Evolutionary conservation across 92 coral and sea anemone species (phyloP).

Genomic region (Ricordea florida): DNA sequence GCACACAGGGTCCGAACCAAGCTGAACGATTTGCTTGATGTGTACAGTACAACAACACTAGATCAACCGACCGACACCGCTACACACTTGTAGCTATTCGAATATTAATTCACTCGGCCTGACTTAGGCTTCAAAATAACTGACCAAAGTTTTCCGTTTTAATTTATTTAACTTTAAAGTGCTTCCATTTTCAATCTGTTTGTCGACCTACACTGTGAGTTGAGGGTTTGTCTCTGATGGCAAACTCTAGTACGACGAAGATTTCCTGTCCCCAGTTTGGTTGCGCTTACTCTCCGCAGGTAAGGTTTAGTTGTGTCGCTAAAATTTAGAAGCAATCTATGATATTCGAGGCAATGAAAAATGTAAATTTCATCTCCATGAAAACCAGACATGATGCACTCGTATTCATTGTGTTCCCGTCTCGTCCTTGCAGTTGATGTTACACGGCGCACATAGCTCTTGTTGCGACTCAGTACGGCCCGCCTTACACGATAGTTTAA

Average conservation of each 20-base stretch:
- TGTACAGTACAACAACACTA: constrained; percentile 58
- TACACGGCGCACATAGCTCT: constrained; percentile 71
- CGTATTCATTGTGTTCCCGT: constrained; percentile 1
- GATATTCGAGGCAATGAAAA: constrained; percentile 18
- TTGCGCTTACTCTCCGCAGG: constrained; percentile 82
- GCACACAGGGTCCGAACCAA: constrained; percentile 75
- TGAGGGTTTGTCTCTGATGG: constrained; percentile 70
- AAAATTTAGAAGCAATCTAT: constrained; percentile 1
- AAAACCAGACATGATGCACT: constrained; percentile 48
- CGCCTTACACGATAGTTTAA: constrained; percentile 74
- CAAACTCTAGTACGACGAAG: constrained; percentile 83
- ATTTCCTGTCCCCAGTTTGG: constrained; percentile 82
- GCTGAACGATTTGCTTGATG: constrained; percentile 71
- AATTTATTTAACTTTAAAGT: constrained; percentile 80
- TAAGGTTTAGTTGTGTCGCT: constrained; percentile 36
- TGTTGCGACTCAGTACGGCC: constrained; percentile 91
- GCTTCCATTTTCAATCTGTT: constrained; percentile 77
- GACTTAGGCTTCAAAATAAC: constrained; percentile 29
- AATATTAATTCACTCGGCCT: constrained; percentile 42
- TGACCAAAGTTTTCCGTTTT: constrained; percentile 18
- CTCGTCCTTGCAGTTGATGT: constrained; percentile 71
- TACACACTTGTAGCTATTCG: constrained; percentile 24
- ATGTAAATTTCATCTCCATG: constrained; percentile 41
- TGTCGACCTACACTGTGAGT: constrained; percentile 47
- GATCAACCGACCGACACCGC: constrained; percentile 27